phyloP scores from a whole-genome alignment of 2,797 vertebrate species.

The Poecilia gillii region DNA sequence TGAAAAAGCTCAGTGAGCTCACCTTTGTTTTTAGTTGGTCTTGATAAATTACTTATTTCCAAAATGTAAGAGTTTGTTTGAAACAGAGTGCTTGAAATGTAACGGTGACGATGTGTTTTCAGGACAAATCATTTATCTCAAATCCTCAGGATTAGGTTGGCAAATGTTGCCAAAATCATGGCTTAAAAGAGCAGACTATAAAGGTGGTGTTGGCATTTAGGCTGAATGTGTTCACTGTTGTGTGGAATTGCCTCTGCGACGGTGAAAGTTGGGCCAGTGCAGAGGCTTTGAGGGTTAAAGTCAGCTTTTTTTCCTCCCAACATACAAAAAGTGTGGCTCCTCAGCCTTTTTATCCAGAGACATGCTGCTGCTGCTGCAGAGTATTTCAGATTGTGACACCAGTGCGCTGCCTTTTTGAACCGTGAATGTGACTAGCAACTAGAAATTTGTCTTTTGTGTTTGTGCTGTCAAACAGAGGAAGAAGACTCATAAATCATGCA shows the following conservation, averaged over 20 bases:
- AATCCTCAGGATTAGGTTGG: conserved; percentile 31
- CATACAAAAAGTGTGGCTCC: conserved; percentile 19
- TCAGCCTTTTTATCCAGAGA: conserved; percentile 10
- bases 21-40: background rate
- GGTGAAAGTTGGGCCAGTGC: conserved; percentile 51
- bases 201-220: conserved; percentile 23
- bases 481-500: conserved; percentile 55
- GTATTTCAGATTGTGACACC: background rate
- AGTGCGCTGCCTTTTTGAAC: conserved; percentile 35
- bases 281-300: conserved; percentile 51
- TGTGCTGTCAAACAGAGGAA: conserved; percentile 32
- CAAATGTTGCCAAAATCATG: conserved; percentile 36
- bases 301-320: conserved; percentile 36
- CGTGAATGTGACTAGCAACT: conserved; percentile 45
- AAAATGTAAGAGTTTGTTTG: conserved; percentile 23
- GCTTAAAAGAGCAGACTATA: conserved; percentile 20
- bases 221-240: conserved; percentile 30
- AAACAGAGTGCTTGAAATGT: conserved; percentile 14
- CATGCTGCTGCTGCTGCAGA: background rate
- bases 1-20: no score
- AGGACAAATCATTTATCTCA: conserved; percentile 39
- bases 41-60: conserved; percentile 32
- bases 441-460: conserved; percentile 49
- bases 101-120: conserved; percentile 11
- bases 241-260: conserved; percentile 43